Evolutionary conservation across 2,797 vertebrate genomes (phyloP).

Genomic region (Anguilla marmorata): DNA sequence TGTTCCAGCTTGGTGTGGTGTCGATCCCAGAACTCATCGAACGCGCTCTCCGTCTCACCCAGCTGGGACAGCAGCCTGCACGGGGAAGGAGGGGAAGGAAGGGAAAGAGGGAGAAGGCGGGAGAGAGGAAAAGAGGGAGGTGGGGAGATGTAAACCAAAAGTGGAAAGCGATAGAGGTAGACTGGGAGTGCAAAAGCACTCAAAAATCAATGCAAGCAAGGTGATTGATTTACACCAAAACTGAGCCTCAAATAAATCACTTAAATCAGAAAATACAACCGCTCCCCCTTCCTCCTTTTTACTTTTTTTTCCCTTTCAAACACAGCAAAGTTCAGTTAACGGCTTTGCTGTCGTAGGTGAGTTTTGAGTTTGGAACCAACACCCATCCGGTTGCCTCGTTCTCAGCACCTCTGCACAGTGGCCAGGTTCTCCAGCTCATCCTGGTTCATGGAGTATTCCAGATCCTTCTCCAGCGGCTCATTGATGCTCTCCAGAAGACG

Average conservation of each 20-base stretch:
- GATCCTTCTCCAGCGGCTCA: conserved; percentile 78
- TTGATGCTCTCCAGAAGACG: conserved; percentile 83
- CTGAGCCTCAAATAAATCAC: neutral
- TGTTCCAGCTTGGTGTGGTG: conserved; percentile 93
- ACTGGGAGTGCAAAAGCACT: neutral
- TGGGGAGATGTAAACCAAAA: neutral
- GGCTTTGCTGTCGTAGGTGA: neutral
- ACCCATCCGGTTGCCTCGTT: conserved; percentile 15
- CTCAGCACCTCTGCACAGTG: conserved; percentile 86
- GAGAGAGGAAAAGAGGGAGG: neutral
- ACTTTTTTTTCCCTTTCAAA: neutral
- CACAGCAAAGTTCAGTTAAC: neutral
- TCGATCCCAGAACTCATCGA: conserved; percentile 94
- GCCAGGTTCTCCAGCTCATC: conserved; percentile 91
- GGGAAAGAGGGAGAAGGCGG: neutral
- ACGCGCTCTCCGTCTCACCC: conserved; percentile 88
- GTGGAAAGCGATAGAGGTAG: neutral
- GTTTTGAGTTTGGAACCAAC: neutral
- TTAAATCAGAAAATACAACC: conserved; percentile 25
- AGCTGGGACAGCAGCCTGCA: conserved; percentile 87
- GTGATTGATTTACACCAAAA: neutral
- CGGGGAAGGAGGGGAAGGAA: conserved; percentile 8
- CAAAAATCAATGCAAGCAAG: neutral
- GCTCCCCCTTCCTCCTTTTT: neutral
- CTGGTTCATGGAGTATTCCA: conserved; percentile 86